Evolutionary conservation across 2,113 vertebrate species (phyloP), one percentile per base, ranked within the genome.

Genomic region (Nyctibius bracteatus): DNA sequence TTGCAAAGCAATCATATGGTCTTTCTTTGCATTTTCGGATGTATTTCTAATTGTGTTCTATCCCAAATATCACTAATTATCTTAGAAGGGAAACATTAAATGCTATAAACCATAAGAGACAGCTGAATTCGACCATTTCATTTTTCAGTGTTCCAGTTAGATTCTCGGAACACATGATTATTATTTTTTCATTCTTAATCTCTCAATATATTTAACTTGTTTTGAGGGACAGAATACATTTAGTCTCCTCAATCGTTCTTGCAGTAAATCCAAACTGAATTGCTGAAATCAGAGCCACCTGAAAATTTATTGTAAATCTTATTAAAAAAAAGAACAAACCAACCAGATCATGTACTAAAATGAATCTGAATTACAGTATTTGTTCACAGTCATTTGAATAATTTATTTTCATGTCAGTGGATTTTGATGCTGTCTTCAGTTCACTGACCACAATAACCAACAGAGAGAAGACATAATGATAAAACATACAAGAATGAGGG

Each of bases 11-110:
- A 66, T 87, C 78, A 28, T 61, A 44, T 43, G 63, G 43, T 14
- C 46, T 90, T 81, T 80, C 52, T 75, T 92, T 65, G 43, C 65
- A 57, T 92, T 95, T 88, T 37, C 44, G 27, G 37, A 65, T 52
- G 35, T 41, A 71, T 92, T 91, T 95, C 72, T 79, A 57, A 72
- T 54, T 75, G 35, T 28, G 68, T 84, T 75, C 28, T 86, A 49
- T 88, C 92, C 28, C 37, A 89, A 88, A 92, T 61, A 91, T 37
- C 37, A 65, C 73, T 93, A 87, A 96, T 89, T 94, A 94, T 79
- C 41, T 87, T 91, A 89, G 86, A 94, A 86, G 41, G 33, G 46
- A 93, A 94, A 81, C 20, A 46, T 27, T 87, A 92, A 91, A 65
- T 81, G 20, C 7, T 68, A 30, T 79, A 93, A 95, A 92, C 37